phyloP scores from a whole-genome alignment of 1,140 invertebrate genomes.

The Vollenhovia emeryi region DNA sequence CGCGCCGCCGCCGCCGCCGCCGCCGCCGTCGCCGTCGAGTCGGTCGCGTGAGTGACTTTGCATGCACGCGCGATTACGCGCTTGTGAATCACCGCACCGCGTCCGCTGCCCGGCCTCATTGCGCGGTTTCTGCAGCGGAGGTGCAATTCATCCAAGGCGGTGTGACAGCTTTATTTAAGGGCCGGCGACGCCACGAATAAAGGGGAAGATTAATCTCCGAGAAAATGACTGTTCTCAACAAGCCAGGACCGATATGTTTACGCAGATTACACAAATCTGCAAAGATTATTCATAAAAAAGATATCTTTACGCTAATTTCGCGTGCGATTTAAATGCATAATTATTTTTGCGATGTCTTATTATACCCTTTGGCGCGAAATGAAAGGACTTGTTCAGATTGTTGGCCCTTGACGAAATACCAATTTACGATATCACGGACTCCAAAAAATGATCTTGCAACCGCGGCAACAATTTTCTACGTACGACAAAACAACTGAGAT shows the following conservation, averaged over 20 bases:
- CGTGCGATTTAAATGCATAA: not conserved
- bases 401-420: not conserved
- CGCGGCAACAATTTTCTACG: too few relatives aligned
- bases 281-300: not conserved
- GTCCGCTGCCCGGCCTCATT: constrained; percentile 2
- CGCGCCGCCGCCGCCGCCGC: constrained; percentile 1
- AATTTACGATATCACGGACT: not conserved
- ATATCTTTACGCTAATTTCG: not conserved
- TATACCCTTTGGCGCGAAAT: not conserved
- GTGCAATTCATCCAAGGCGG: constrained; percentile 29
- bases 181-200: not conserved
- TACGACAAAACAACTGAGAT: too few relatives aligned
- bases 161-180: constrained; percentile 38
- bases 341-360: not conserved
- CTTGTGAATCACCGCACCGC: constrained; percentile 16
- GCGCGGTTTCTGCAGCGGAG: constrained; percentile 24
- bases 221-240: not conserved
- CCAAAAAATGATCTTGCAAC: too few relatives aligned
- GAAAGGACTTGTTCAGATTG: not conserved
- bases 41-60: constrained; percentile 53
- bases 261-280: not conserved
- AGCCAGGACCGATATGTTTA: not conserved
- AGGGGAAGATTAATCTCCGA: not conserved
- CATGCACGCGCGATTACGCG: constrained; percentile 34
- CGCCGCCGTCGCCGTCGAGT: not conserved